These are phyloP conservation scores for Mesorhabditis belari DNA, from an alignment of 2,888 invertebrate genomes.

Conservation along the genomic window DNA sequence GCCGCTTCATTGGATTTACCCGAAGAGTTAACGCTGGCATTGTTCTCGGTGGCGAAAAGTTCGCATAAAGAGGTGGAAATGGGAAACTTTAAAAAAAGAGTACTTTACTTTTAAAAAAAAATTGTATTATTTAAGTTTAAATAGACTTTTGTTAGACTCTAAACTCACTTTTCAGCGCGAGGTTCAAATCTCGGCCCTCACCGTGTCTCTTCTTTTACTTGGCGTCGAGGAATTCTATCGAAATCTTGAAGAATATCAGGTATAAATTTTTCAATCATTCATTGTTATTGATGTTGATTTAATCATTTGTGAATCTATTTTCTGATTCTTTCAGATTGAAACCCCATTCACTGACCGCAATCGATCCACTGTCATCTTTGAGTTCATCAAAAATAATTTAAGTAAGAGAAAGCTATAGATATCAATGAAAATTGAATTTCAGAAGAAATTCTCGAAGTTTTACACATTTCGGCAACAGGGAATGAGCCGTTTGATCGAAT, in stretches of 20 bases:
- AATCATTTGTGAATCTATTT: no score
- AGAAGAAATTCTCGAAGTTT: background rate
- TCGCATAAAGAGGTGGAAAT: no score
- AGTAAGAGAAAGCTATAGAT: background rate
- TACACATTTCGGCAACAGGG: background rate
- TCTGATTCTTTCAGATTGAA: background rate
- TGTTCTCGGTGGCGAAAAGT: no score
- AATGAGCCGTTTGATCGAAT: background rate
- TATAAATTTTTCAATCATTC: no score
- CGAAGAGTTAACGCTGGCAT: no score
- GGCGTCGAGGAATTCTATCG: background rate
- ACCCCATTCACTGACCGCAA: background rate
- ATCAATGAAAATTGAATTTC: background rate
- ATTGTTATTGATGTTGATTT: no score
- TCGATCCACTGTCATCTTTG: background rate
- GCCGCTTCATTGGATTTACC: no score
- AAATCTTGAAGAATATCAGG: background rate
- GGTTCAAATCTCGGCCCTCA: background rate
- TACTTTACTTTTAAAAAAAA: background rate
- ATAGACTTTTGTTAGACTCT: no score
- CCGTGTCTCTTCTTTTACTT: background rate
- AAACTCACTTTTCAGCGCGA: background rate
- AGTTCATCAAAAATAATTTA: background rate
- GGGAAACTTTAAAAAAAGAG: no score
- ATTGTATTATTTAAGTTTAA: background rate